Conservation (phyloP, 2,797 vertebrate genomes). For the Enteromius radiatus region DNA sequence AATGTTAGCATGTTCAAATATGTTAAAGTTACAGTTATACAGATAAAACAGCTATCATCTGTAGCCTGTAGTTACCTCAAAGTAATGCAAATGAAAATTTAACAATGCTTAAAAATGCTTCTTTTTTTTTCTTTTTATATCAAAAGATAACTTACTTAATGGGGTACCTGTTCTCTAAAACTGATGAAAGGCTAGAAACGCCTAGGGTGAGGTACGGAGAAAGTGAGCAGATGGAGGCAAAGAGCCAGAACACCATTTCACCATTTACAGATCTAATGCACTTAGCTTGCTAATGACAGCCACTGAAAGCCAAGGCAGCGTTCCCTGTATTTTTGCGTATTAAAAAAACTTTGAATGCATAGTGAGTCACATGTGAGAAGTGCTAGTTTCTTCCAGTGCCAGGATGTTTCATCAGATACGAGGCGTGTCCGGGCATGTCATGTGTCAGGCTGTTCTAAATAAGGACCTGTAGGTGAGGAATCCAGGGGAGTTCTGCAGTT, state of each 20-base stretch:
- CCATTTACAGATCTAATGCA: constrained; percentile 45
- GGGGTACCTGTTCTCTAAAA: background rate
- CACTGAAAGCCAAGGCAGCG: constrained; percentile 28
- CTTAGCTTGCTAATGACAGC: constrained; percentile 25
- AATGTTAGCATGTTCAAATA: constrained; percentile 2
- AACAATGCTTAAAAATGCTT: background rate
- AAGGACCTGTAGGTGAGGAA: constrained; percentile 22
- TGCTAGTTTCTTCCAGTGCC: constrained; percentile 40
- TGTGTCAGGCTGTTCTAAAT: constrained; percentile 26
- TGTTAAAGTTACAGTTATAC: background rate
- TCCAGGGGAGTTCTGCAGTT: constrained; percentile 36
- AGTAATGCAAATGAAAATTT: constrained; percentile 2
- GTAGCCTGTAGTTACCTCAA: background rate
- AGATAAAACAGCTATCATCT: constrained; percentile 2
- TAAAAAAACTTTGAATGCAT: background rate
- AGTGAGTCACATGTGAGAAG: constrained; percentile 8
- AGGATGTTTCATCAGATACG: constrained; percentile 55
- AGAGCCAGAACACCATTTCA: constrained; percentile 10
- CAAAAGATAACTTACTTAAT: background rate
- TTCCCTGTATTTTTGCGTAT: background rate
- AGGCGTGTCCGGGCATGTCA: constrained; percentile 27
- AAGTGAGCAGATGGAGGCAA: constrained; percentile 4
- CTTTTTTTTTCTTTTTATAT: too few species aligned
- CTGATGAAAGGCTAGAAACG: constrained; percentile 1
- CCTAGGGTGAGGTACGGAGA: background rate